Evolutionary conservation across 2,113 vertebrate species (phyloP), one percentile per base, ranked within the genome.

Genomic region (Hyperoodon ampullatus): DNA sequence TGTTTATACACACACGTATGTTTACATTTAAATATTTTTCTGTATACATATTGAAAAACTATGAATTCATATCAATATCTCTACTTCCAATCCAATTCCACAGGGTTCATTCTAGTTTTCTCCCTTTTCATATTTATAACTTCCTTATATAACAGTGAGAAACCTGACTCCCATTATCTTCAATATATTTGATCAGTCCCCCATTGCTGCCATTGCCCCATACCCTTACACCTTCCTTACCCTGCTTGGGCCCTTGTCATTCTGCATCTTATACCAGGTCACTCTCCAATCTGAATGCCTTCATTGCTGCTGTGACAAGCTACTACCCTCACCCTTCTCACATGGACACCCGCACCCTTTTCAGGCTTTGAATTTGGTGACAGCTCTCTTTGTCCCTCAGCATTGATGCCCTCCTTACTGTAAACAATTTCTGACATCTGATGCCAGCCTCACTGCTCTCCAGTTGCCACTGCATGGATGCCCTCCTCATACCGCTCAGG

Each of bases 51-150:
- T 5, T 44, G 39, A 84, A 93, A 84, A 84, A 75, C 58, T 28
- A 3, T 84, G 63, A 71, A 77, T 90, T 91, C 74, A 60, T 28
- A 68, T 68, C 58, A 87, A 0, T 75, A 66, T 90, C 72, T 90
- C 44, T 70, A 47, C 24, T 86, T 93, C 55, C 42, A 87, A 0
- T 87, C 66, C 39, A n/a, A 10, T 89, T 70, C 42, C 39, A 82
- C 47, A 66, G 21, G 42, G 60, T 44, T 90, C 81, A 90, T 93
- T 95, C 21, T 96, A 50, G 26, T 75, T 86, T 86, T 65, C 47
- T 92, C 21, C 15, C 23, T 70, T 91, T 87, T 86, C 18, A 47
- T 61, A 15, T 35, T 80, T 89, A 74, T 89, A 44, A 78, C n/a
- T 66, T 93, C 23, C 16, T 66, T 90, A 28, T 78, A 12, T 68